Percentiles rank a stretch among this genome's conserved stretches.
phyloP scores from a whole-genome alignment of 2,888 invertebrate genomes.

The Dendrolimus pini region DNA sequence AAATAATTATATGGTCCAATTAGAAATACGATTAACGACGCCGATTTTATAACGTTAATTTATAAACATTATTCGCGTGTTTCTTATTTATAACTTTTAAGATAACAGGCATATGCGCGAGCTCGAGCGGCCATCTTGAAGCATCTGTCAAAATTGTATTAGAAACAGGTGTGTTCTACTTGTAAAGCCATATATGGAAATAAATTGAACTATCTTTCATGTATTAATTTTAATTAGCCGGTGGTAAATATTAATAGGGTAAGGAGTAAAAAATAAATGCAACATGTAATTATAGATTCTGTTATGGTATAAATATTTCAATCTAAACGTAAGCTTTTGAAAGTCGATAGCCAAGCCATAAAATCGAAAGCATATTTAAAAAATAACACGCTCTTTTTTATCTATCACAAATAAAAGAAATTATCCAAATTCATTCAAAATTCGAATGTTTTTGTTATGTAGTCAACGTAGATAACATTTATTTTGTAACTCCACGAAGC shows the following conservation, averaged over 20 bases:
- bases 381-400: no score
- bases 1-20: background rate
- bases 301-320: background rate
- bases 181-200: background rate
- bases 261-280: background rate
- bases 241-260: background rate
- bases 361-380: no score
- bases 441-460: background rate
- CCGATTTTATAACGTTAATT: background rate
- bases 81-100: background rate
- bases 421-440: background rate
- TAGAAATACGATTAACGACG: background rate
- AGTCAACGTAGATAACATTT: background rate
- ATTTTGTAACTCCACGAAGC: background rate
- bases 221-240: background rate
- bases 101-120: background rate
- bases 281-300: background rate
- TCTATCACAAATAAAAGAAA: no score
- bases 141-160: background rate
- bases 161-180: background rate
- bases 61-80: background rate
- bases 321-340: background rate
- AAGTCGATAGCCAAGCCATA: no score
- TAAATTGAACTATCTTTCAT: background rate
- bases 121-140: background rate